Evolutionary conservation across 2,888 invertebrate species (phyloP).

Genomic region (Drosophila aldrichi): DNA sequence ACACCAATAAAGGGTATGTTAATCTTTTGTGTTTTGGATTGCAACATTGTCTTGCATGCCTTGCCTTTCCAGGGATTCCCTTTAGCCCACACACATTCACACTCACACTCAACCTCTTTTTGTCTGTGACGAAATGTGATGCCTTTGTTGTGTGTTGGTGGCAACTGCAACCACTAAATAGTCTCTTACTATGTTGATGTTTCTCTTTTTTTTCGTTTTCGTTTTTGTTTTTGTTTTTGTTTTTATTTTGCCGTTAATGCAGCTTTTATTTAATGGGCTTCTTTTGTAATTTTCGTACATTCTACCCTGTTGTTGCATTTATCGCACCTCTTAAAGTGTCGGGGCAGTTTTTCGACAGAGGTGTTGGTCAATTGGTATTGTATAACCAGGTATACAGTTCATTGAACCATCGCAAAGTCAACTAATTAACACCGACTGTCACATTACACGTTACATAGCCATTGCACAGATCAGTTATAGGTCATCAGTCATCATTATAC

Average conservation of each 20-base stretch:
- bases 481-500: background rate
- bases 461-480: background rate
- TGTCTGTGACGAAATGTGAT: slow-evolving; percentile 63
- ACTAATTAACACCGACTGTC: slow-evolving; percentile 4
- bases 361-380: slow-evolving; percentile 53
- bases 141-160: slow-evolving; percentile 53
- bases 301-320: slow-evolving; percentile 49
- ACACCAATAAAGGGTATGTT: slow-evolving; percentile 3
- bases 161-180: slow-evolving; percentile 17
- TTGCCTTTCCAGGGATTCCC: slow-evolving; percentile 28
- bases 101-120: slow-evolving; percentile 11
- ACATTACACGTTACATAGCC: background rate
- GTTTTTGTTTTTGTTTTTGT: slow-evolving; percentile 49
- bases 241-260: slow-evolving; percentile 66
- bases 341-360: slow-evolving; percentile 54
- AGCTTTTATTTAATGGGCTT: slow-evolving; percentile 73
- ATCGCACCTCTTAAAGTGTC: slow-evolving; percentile 53
- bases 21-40: slow-evolving; percentile 13
- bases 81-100: background rate
- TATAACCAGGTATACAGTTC: slow-evolving; percentile 27
- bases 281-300: slow-evolving; percentile 42
- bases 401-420: slow-evolving; percentile 33
- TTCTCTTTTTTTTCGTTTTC: slow-evolving; percentile 28
- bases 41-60: slow-evolving; percentile 6
- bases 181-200: slow-evolving; percentile 15